Conservation (phyloP, 2,888 invertebrate genomes). For the Lasioglossum zephyrum region DNA sequence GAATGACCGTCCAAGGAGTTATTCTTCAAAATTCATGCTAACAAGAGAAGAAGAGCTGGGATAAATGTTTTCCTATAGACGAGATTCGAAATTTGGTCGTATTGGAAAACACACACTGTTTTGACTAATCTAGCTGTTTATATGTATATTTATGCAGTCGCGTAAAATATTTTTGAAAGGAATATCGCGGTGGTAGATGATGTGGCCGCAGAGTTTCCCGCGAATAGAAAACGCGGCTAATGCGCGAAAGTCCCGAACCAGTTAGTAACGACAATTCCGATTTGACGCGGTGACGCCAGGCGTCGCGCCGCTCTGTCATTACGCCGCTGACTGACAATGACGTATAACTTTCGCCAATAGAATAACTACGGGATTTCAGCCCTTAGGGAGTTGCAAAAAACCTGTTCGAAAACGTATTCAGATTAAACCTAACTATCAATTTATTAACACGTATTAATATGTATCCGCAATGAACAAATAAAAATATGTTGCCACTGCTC, state of each 20-base stretch:
- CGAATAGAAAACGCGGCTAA: slow-evolving; percentile 73
- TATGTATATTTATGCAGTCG: neutral
- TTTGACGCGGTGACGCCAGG: slow-evolving; percentile 71
- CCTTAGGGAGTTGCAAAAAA: neutral
- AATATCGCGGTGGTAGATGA: neutral
- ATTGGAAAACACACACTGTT: neutral
- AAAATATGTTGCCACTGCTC: too few relatives aligned
- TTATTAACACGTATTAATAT: neutral
- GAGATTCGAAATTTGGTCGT: neutral
- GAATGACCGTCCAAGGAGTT: too few relatives aligned
- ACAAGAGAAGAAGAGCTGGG: neutral
- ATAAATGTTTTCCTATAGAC: neutral
- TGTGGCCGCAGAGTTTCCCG: slow-evolving; percentile 51
- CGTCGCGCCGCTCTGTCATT: slow-evolving; percentile 76
- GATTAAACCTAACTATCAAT: neutral
- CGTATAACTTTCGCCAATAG: slow-evolving; percentile 67
- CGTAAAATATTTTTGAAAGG: neutral
- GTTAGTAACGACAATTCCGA: slow-evolving; percentile 73
- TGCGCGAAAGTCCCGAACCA: slow-evolving; percentile 70
- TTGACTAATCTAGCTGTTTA: neutral
- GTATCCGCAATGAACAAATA: neutral
- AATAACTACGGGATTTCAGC: slow-evolving; percentile 7
- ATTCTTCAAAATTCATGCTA: too few relatives aligned
- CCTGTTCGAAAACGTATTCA: neutral
- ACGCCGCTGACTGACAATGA: slow-evolving; percentile 66